A percentile compares a stretch with the other conserved stretches of the same genome.
phyloP scores from a whole-genome alignment of 2,113 vertebrate species.

The Platycercus adscitus region DNA sequence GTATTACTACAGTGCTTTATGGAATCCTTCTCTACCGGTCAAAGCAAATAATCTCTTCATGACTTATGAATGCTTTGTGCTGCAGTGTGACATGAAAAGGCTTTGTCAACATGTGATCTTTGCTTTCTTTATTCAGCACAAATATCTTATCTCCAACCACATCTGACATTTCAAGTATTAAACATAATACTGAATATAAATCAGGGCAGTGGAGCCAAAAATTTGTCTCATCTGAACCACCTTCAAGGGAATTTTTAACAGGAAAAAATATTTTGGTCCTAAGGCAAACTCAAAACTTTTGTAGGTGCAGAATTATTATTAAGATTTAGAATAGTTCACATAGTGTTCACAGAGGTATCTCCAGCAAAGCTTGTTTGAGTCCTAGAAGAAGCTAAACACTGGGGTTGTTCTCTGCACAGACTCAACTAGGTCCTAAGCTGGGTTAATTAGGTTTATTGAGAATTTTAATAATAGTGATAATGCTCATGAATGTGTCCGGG shows the following conservation, averaged over 20 bases:
- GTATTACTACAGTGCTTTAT: not conserved
- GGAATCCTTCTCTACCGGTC: not conserved
- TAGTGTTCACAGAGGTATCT: not conserved
- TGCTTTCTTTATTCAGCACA: not conserved
- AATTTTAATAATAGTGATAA: not conserved
- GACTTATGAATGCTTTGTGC: not conserved
- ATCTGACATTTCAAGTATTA: not conserved
- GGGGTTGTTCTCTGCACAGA: not conserved
- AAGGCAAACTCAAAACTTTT: not conserved
- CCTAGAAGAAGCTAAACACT: not conserved
- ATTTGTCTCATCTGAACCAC: not conserved
- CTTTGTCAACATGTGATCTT: not conserved
- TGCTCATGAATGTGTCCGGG: not conserved
- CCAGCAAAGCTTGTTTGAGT: not conserved
- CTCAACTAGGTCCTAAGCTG: not conserved
- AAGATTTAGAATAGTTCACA: not conserved
- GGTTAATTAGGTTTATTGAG: not conserved
- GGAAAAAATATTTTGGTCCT: not conserved
- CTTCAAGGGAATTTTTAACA: not conserved
- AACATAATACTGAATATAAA: not conserved
- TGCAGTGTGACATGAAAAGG: not conserved
- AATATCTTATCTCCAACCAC: not conserved
- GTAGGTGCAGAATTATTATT: not conserved
- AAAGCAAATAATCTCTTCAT: not conserved
- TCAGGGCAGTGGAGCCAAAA: not conserved